Base-by-base conservation (phyloP, 2,888 invertebrate species). In the Macrosiphum euphorbiae region DNA sequence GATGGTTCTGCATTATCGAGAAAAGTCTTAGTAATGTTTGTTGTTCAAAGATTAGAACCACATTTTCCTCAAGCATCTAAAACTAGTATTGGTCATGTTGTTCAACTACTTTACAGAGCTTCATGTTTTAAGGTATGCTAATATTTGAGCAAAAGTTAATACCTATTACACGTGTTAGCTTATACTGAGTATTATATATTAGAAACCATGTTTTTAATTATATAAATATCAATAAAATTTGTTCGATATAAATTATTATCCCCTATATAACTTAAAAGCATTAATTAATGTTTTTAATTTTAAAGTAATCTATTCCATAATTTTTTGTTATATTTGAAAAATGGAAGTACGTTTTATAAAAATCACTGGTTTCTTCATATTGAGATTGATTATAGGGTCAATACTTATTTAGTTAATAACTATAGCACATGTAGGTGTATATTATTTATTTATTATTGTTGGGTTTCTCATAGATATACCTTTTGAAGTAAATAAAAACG, bases 31-130 rank as follows among this genome's bases (percentile, higher is more conserved):
- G 99, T 99, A 95, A 98, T 99, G 98, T 99, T 99, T 96, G 99
- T 99, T 88, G 99, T 99, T 94, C 99, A 99, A 96, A 97, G 99
- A 95, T 96, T 99, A 95, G 98, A 99, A 96, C 98, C 99, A 88
- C 99, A 99, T 96, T 98, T 98, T 96, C 98, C 98, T 1, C 98
- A 98, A 96, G 99, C 99, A 94, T 99, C 99, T 44, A 99, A 99
- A 96, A 99, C 99, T 58, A 99, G 99, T 96, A 99, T 99, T 96
- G 99, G 99, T 26, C 99, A 99, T 96, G 99, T 99, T 88, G 99
- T 99, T 94, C 99, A 99, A 96, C 97, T 99, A 92, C 96, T 99
- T 52, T 99, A 99, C 96, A 97, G 99, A 95, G 99, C 99, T 90
- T 99, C 99, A 94, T 99, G 99, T 96, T 99, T 99, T 96, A 99